These are phyloP conservation scores for Sebastes miniatus DNA, from an alignment of 2,797 vertebrate genomes.

Conservation along the genomic window DNA sequence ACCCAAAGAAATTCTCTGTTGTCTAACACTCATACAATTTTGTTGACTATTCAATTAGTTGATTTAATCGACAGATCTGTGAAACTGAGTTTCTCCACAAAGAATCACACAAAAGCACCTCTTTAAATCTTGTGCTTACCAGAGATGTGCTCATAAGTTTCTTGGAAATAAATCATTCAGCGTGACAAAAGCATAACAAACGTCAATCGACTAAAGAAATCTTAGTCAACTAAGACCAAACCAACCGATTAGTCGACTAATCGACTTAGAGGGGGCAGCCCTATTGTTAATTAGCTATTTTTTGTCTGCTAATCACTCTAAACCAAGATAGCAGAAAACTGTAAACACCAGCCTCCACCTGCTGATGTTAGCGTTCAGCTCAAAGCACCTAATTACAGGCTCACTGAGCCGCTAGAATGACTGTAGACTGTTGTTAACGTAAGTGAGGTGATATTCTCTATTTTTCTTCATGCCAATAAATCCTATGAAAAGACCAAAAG, in stretches of 20 bases:
- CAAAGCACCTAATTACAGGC: background rate
- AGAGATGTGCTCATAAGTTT: too few relatives aligned
- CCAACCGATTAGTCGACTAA: fast-evolving
- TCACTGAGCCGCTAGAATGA: background rate
- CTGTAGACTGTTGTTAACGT: background rate
- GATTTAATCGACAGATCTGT: too few relatives aligned
- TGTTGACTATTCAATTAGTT: too few relatives aligned
- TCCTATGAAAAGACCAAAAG: background rate
- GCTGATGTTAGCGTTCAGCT: background rate
- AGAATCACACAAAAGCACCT: too few relatives aligned
- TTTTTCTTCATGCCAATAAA: background rate
- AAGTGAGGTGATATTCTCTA: background rate
- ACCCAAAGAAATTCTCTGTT: too few relatives aligned
- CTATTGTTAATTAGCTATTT: background rate
- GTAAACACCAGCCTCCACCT: background rate
- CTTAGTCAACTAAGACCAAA: too few relatives aligned
- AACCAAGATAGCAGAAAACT: background rate
- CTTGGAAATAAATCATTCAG: too few relatives aligned
- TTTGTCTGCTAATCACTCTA: background rate
- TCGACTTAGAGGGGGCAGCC: too few relatives aligned
- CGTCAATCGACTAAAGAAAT: background rate
- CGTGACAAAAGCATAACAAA: too few relatives aligned
- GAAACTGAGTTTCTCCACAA: too few relatives aligned
- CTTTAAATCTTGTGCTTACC: too few relatives aligned
- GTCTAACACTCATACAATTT: too few relatives aligned